Percentiles rank a stretch among this genome's conserved stretches.
Conservation (phyloP, 1,140 invertebrate genomes). For the Coptotermes formosanus region DNA sequence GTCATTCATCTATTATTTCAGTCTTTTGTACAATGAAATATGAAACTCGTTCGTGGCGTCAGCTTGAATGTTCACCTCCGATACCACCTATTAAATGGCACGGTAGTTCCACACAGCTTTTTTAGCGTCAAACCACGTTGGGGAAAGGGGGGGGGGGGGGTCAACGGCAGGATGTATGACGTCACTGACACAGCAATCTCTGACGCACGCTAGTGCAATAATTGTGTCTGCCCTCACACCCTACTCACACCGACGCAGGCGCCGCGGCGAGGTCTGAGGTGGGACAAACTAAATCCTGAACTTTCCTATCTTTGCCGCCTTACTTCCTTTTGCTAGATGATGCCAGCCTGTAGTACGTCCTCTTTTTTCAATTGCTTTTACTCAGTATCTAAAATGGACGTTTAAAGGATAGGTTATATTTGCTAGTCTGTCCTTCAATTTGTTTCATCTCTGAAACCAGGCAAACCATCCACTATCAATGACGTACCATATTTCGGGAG, state of each 20-base stretch:
- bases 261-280: too few species aligned
- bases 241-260: not conserved
- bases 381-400: too few species aligned
- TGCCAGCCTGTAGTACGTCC: too few species aligned
- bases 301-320: not conserved
- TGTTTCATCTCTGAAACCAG: too few species aligned
- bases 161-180: not conserved
- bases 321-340: too few species aligned
- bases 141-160: too few species aligned
- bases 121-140: not conserved
- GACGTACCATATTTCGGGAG: too few species aligned
- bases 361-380: too few species aligned
- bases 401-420: too few species aligned
- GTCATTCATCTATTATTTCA: not conserved
- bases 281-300: not conserved
- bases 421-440: too few species aligned
- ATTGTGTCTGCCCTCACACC: not conserved
- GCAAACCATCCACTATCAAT: too few species aligned
- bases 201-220: not conserved
- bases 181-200: not conserved
- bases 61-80: not conserved
- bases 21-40: not conserved
- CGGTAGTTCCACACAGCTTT: not conserved
- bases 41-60: not conserved
- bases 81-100: not conserved